These are phyloP conservation scores for Takifugu ocellatus DNA, from an alignment of 2,797 vertebrate genomes.

Conservation along the genomic window DNA sequence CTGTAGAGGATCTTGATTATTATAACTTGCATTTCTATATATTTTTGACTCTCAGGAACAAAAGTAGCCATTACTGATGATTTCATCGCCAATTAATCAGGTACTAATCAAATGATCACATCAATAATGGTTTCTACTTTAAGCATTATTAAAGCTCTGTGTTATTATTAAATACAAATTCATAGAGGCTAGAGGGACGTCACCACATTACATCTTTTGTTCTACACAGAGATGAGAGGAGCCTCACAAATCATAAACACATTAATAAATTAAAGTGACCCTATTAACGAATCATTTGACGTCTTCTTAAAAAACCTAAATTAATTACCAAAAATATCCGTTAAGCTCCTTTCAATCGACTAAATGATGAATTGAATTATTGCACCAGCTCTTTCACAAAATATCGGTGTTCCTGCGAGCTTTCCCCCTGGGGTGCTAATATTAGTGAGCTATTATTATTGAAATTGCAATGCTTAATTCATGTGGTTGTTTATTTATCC, in stretches of 20 bases:
- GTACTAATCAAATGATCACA: no score
- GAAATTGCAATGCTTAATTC: conserved; percentile 25
- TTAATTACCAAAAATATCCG: not conserved
- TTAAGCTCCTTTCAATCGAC: not conserved
- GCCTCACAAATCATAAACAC: not conserved
- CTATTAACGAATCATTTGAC: no score
- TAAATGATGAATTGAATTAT: not conserved
- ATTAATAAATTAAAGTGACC: not conserved
- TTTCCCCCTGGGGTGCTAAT: not conserved
- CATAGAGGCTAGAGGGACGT: not conserved
- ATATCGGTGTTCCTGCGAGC: conserved; percentile 3
- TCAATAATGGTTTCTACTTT: no score
- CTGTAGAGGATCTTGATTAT: not conserved
- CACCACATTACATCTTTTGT: not conserved
- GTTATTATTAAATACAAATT: not conserved
- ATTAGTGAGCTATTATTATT: not conserved
- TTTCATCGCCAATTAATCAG: no score
- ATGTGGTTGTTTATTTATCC: conserved; percentile 25
- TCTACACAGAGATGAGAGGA: not conserved
- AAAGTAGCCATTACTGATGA: no score
- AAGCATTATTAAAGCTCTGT: not conserved
- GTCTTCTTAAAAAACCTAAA: not conserved
- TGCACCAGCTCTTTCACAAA: not conserved
- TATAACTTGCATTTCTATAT: no score
- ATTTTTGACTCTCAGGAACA: no score